phyloP scores from a whole-genome alignment of 2,888 invertebrate genomes.

The Dendrolimus pini region DNA sequence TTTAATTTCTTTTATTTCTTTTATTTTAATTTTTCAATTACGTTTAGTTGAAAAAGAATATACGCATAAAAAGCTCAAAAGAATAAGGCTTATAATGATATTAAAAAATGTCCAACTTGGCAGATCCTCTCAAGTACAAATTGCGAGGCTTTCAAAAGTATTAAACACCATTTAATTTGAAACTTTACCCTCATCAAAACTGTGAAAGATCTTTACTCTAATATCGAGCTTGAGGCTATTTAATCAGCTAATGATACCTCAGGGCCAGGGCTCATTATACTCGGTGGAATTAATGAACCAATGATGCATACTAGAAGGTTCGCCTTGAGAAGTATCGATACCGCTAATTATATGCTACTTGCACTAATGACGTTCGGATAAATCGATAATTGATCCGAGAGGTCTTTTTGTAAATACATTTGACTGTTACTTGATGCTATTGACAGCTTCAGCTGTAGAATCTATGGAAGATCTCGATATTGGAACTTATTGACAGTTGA shows the following conservation, averaged over 20 bases:
- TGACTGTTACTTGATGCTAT: too few species aligned
- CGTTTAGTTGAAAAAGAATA: too few species aligned
- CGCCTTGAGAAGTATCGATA: background rate
- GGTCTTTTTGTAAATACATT: background rate
- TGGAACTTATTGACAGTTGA: too few species aligned
- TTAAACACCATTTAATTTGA: background rate
- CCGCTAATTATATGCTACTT: background rate
- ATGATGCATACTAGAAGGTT: background rate
- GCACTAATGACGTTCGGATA: background rate
- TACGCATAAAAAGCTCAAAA: too few species aligned
- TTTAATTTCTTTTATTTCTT: too few species aligned
- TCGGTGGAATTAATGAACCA: background rate
- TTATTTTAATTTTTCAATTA: too few species aligned
- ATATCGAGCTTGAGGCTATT: background rate
- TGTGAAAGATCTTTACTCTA: background rate
- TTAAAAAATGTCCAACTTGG: background rate
- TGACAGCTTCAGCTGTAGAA: too few species aligned
- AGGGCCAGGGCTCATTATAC: background rate
- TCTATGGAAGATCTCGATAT: too few species aligned
- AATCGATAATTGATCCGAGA: background rate
- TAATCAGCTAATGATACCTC: background rate
- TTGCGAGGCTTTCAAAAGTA: background rate
- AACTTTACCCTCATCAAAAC: background rate
- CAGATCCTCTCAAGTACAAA: background rate
- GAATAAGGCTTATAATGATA: background rate